Percentiles rank a stretch among this genome's conserved stretches.
phyloP scores from a whole-genome alignment of 2,797 vertebrate genomes.

The Mormyrops attenuatus region DNA sequence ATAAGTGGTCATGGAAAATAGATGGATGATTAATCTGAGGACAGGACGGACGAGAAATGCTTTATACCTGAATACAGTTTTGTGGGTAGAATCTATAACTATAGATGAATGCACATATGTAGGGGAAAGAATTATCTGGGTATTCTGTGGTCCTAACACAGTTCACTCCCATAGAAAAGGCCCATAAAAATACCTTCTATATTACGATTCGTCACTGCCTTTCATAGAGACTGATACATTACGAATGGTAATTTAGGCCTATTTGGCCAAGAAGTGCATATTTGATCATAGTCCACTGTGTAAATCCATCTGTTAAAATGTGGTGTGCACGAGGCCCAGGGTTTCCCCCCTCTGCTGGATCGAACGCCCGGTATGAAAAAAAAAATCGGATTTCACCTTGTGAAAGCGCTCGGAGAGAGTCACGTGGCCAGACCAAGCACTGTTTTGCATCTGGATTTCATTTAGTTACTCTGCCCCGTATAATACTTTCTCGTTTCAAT shows the following conservation, averaged over 20 bases:
- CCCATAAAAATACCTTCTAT: neutral
- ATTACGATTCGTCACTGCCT: neutral
- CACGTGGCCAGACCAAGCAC: neutral
- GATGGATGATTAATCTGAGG: neutral
- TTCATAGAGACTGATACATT: neutral
- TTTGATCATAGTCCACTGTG: neutral
- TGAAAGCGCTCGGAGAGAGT: neutral
- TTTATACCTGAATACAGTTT: neutral
- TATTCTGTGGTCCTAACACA: neutral
- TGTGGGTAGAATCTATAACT: neutral
- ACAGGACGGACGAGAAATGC: neutral
- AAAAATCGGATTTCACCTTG: neutral
- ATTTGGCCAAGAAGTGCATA: neutral
- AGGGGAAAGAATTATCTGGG: neutral
- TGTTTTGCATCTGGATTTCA: neutral
- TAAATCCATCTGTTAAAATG: neutral
- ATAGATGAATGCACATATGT: neutral
- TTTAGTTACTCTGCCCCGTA: neutral
- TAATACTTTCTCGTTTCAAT: neutral
- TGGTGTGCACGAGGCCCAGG: neutral
- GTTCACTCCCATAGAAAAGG: neutral
- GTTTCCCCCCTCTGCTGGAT: neutral
- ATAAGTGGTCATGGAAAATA: neutral
- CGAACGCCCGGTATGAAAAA: neutral
- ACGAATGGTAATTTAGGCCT: neutral